Base-by-base conservation (phyloP, 2,113 vertebrate species). In the Rhizomys pruinosus region DNA sequence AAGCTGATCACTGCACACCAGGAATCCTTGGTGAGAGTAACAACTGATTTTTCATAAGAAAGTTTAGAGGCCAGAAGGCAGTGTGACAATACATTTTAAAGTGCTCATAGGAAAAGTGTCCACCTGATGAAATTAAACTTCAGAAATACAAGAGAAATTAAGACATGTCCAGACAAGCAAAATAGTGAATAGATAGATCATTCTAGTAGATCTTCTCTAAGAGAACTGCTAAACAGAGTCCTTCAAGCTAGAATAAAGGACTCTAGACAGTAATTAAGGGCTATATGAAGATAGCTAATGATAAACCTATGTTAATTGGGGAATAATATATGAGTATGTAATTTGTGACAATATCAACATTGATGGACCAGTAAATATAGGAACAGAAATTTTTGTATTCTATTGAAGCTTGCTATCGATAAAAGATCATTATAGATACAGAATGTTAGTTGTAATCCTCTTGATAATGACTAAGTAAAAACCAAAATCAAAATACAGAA, bases 41-140 rank as follows among this genome's bases (percentile, higher is more conserved):
- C 5, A 73, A 44, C 61, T 92, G 44, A 91, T 66, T 89, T 87
- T 63, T 86, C 59, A 55, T 37, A 22, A 84, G 85, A 66, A 92
- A 79, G 8, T 27, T 61, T 44, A 63, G 71, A 92, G 27, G 13
- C 2, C 27, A 84, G 29, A 76, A 74, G 52, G 52, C 61, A 87
- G n/a, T 84, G 66, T 23, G 57, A 63, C 39, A 19, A 79, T 8
- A 39, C 32, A 52, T 64, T n/a, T 94, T n/a, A 76, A 79, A 89
- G 34, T 89, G 27, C 19, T 59, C 27, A 61, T n/a, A 89, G 47
- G 29, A 81, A 47, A 77, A 73, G 80, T 79, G 27, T n/a, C 7
- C 55, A 80, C 66, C 44, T 92, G 63, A 66, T 13, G 52, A 92
- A 77, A 37, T 3, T 76, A 42, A 61, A 7, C 37, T 78, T 91